phyloP scores from a whole-genome alignment of 1,140 invertebrate genomes.

The Tetramorium simillimum region DNA sequence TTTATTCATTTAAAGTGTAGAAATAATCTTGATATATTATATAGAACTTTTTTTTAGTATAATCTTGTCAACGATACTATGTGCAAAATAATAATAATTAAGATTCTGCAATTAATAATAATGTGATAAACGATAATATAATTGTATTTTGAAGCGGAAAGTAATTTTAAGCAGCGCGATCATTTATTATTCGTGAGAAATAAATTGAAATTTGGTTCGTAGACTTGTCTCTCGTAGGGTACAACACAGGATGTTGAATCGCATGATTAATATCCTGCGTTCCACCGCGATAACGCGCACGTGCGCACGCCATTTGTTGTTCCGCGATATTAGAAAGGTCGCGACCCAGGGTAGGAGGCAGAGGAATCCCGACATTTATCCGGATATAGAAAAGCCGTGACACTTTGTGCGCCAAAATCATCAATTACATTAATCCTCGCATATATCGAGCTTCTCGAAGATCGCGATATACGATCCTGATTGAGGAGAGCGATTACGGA shows the following conservation, averaged over 20 bases:
- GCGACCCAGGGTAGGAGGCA: conserved; percentile 39
- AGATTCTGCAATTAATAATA: neutral
- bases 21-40: no score
- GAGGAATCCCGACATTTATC: conserved; percentile 66
- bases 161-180: neutral
- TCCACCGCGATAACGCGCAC: conserved; percentile 68
- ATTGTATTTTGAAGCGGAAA: neutral
- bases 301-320: conserved; percentile 75
- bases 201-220: conserved; percentile 28
- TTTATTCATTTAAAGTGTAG: neutral
- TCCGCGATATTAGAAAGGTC: conserved; percentile 74
- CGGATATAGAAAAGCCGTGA: conserved; percentile 41
- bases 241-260: conserved; percentile 70
- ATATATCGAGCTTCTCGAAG: neutral
- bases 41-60: no score
- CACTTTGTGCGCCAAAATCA: conserved; percentile 19
- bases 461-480: conserved; percentile 16
- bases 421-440: conserved; percentile 43
- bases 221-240: conserved; percentile 45
- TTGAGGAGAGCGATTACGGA: neutral
- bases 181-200: neutral
- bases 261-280: conserved; percentile 77
- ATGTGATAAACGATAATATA: conserved; percentile 15
- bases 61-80: no score
- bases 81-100: neutral